These are phyloP conservation scores for Amphiura filiformis DNA, from an alignment of 35 echinoderm and acorn worm genomes.

Conservation along the genomic window DNA sequence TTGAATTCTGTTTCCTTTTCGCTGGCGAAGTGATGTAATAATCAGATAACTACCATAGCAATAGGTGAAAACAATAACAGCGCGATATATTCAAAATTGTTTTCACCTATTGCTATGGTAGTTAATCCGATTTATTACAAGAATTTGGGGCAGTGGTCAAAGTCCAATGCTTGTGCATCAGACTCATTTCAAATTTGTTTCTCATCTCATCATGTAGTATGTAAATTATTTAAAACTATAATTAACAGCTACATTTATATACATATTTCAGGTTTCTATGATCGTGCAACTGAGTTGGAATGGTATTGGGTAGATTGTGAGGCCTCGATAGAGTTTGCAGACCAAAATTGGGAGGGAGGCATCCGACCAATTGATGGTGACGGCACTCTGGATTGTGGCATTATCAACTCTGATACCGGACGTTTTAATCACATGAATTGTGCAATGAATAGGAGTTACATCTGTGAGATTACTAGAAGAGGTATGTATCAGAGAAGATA, in stretches of 20 bases:
- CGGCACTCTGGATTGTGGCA: conserved; percentile 37
- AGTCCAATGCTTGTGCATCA: neutral
- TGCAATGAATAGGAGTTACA: conserved; percentile 11
- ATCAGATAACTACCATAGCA: too few species aligned
- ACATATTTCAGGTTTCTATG: conserved; percentile 66
- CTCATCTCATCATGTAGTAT: neutral
- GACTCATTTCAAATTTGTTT: neutral
- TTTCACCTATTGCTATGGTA: too few species aligned
- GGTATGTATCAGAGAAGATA: too few species aligned
- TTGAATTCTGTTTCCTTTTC: too few species aligned
- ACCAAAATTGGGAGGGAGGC: conserved; percentile 17
- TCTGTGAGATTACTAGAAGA: conserved; percentile 55
- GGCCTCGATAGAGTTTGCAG: conserved; percentile 17
- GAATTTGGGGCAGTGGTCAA: too few species aligned
- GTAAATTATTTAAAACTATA: too few species aligned
- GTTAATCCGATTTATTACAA: too few species aligned
- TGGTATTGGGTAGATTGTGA: conserved; percentile 72
- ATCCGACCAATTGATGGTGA: neutral
- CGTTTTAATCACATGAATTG: conserved; percentile 36
- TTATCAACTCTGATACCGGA: conserved; percentile 15
- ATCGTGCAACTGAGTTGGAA: conserved; percentile 22
- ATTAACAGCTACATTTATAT: too few species aligned
- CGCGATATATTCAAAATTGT: too few species aligned
- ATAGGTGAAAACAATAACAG: too few species aligned
- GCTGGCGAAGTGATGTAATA: too few species aligned